phyloP scores from a whole-genome alignment of 2,113 vertebrate genomes.

The Cervus canadensis region DNA sequence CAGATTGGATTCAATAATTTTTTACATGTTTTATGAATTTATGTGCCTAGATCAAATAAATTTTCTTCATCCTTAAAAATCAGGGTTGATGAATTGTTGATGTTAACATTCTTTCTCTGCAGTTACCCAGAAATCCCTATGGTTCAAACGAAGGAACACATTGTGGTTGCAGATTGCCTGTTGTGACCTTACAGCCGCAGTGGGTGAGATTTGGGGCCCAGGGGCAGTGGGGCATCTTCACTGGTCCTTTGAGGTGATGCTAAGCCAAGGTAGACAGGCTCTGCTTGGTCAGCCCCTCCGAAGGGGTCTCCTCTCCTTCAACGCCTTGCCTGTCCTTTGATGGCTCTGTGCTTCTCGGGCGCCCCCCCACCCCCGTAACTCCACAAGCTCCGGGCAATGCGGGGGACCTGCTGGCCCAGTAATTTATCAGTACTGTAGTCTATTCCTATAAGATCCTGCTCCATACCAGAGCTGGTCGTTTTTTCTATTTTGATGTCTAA shows the following conservation, averaged over 20 bases:
- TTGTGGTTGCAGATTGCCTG: not conserved
- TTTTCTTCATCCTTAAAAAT: not conserved
- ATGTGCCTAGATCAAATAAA: not conserved
- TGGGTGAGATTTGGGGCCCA: not conserved
- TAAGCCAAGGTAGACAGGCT: not conserved
- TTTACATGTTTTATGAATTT: not conserved
- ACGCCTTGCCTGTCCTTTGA: not conserved
- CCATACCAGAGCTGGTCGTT: not conserved
- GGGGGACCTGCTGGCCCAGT: accelerated
- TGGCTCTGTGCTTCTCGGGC: not conserved
- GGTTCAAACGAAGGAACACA: not conserved
- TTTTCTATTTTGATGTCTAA: not conserved
- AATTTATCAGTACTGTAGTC: not conserved
- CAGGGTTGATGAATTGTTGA: not conserved
- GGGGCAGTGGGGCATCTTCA: too few relatives aligned
- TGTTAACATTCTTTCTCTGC: constrained; percentile 14
- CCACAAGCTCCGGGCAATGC: not conserved
- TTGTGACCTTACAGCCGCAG: not conserved
- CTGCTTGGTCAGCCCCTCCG: not conserved
- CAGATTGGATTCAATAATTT: not conserved
- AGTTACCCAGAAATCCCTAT: constrained; percentile 47
- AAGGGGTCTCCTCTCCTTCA: too few relatives aligned
- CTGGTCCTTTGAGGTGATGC: not conserved
- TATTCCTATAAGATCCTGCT: not conserved
- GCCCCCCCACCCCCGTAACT: not conserved